Evolutionary conservation across 1,140 invertebrate genomes (phyloP), one percentile per base, ranked within the genome.

Genomic region (Choristoneura fumiferana): DNA sequence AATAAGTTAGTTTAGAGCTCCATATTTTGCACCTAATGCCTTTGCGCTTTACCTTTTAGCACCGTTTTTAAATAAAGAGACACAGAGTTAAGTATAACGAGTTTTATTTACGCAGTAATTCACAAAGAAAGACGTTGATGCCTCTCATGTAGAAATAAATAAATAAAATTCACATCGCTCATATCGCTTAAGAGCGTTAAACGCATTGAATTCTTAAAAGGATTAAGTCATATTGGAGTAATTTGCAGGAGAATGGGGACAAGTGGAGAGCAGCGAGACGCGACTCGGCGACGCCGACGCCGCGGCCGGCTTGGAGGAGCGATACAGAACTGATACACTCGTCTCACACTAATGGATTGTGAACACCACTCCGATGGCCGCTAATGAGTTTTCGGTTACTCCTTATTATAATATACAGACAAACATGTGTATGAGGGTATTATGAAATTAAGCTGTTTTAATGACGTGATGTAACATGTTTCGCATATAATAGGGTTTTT

Each of bases 181-280:
- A 29, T 6, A 29, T 29, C 22, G 22, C 22, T 29, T 60, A 34
- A 61, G 65, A 69, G 60, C 71, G 59, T 67, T 58, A 22, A 55
- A 65, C 55, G 64, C 58, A 58, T 73, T 62, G 40, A 75, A 77
- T 78, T 81, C 66, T 74, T 75, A 77, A 85, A 84, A 81, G 82
- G 79, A 84, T 86, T 82, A 81, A 82, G 74, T 79, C 76, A 84
- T 80, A 77, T 76, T 74, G 66, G 66, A 73, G 78, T 72, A 83
- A 82, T 78, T 81, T 81, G 69, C 71, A 63, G 73, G 59, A 71
- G 79, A 85, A 85, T 77, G 78, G 66, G 83, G 75, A 66, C 79
- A 80, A 84, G 78, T 81, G 73, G 71, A 14, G 35, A 35, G 17
- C 10, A 6, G 36, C 45, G 61, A 62, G 68, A 61, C 73, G 79